A percentile compares a stretch with the other conserved stretches of the same genome.
phyloP scores from a whole-genome alignment of 2,797 vertebrate genomes.

The Scomberomorus guttatus region DNA sequence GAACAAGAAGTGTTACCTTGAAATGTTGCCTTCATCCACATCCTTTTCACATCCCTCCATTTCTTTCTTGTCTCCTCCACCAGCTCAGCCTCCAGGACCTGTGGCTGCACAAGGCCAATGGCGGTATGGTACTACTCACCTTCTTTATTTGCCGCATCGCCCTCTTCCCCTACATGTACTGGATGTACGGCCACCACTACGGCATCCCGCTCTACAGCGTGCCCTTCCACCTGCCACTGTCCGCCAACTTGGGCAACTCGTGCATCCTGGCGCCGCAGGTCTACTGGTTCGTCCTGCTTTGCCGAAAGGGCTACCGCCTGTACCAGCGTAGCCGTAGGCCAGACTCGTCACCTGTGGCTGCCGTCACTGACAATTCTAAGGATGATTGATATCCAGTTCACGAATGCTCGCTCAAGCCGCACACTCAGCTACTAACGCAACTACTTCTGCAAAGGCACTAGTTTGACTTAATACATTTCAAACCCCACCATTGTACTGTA shows the following conservation, averaged over 20 bases:
- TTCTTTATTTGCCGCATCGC: slow-evolving; percentile 96
- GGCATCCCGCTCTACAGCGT: slow-evolving; percentile 89
- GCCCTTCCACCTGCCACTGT: slow-evolving; percentile 92
- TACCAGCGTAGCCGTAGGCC: slow-evolving; percentile 83
- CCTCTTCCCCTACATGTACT: slow-evolving; percentile 98
- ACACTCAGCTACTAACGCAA: slow-evolving; percentile 73
- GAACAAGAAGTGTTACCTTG: neutral
- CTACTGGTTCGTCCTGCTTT: slow-evolving; percentile 97
- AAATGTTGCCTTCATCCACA: neutral
- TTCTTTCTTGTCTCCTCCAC: neutral
- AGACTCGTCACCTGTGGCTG: slow-evolving; percentile 22
- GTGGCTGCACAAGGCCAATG: slow-evolving; percentile 94
- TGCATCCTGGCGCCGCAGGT: slow-evolving; percentile 95
- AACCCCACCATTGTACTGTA: slow-evolving; percentile 69
- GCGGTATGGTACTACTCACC: slow-evolving; percentile 90
- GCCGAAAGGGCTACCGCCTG: slow-evolving; percentile 91
- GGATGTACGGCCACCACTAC: slow-evolving; percentile 89
- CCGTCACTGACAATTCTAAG: slow-evolving; percentile 67
- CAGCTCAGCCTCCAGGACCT: slow-evolving; percentile 91
- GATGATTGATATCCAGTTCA: slow-evolving; percentile 68
- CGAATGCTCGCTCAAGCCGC: slow-evolving; percentile 56
- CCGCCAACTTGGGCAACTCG: slow-evolving; percentile 91
- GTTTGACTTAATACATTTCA: slow-evolving; percentile 53
- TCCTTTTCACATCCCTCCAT: neutral
- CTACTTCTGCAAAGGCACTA: slow-evolving; percentile 69